A percentile compares a stretch with the other conserved stretches of the same genome.
Conservation (phyloP, 1,140 invertebrate genomes). For the Anastrepha obliqua region DNA sequence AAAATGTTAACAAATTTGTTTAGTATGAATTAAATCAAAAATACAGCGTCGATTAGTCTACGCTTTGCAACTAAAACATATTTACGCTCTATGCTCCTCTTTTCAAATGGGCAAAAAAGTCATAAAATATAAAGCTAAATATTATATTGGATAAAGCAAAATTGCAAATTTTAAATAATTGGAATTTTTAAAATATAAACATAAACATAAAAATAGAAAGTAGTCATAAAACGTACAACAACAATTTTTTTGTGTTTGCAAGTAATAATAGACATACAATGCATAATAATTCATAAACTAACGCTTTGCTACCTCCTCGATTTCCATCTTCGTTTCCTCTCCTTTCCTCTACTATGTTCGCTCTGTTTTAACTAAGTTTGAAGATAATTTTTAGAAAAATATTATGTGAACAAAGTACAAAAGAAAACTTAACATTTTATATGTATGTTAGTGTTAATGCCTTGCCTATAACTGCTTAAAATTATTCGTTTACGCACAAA, state of each 20-base stretch:
- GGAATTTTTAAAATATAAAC: no score
- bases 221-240: no score
- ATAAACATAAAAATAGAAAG: no score
- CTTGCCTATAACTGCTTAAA: neutral
- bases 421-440: constrained; percentile 14
- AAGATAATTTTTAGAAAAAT: neutral
- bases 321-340: neutral
- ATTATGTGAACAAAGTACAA: constrained; percentile 25
- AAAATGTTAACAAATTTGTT: neutral
- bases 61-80: neutral
- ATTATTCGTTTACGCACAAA: constrained; percentile 13
- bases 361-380: neutral
- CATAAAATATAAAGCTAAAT: no score
- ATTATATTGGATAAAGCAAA: no score
- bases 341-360: neutral
- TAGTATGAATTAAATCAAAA: neutral
- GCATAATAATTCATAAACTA: neutral
- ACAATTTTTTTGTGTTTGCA: no score
- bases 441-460: neutral
- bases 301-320: neutral
- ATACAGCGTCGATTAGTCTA: neutral
- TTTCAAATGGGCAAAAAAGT: no score
- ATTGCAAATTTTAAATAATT: no score
- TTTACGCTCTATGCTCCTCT: no score
- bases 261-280: no score